Base-by-base conservation (phyloP, 2,888 invertebrate species). In the Bimastos eiseni region DNA sequence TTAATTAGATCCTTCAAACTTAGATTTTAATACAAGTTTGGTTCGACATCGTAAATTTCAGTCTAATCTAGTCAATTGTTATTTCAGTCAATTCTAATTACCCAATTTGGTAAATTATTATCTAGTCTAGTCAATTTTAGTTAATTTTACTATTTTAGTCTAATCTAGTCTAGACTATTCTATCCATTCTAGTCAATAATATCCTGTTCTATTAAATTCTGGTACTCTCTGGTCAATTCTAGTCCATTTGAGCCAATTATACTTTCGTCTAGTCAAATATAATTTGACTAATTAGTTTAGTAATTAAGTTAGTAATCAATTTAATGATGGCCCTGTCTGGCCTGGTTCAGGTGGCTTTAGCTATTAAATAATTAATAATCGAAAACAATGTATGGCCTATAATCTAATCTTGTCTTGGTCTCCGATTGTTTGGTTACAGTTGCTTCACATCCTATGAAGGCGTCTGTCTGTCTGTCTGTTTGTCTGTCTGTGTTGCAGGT, bases 401-500 rank as follows among this genome's bases (percentile, higher is more conserved):
- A 15, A 11, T 44, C 44, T 44, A 19, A 15, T 44, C 44, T 44
- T 13, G 44, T 44, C 15, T 13, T 44, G 44, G 44, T 44, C 44
- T 5, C 17, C 44, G 11, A 44, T 49, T 21, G 49, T 24, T 24
- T 49, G 49, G 49, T 49, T 49, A 21, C 24, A 49, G 21, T 24
- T 49, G 5, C 1, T 1, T 24, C 49, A 0, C n/a, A n/a, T 49
- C 30, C 30, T 30, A n/a, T 70, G 70, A 30, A 70, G 30, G 30
- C 70, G 30, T n/a, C n/a, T 70, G 5, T 41, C 41, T 41, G 41
- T 41, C 41, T 41, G 33, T 84, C n/a, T 8, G 84, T 84, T 15
- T 84, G n/a, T 36, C 34, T 84, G 19, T 89, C 24, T 34, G 33
- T 37, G 2, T n/a, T 33, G 30, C 95, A 99, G 99, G 99, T 95